Conservation (phyloP, 2,797 vertebrate species). For the Cirrhinus mrigala region DNA sequence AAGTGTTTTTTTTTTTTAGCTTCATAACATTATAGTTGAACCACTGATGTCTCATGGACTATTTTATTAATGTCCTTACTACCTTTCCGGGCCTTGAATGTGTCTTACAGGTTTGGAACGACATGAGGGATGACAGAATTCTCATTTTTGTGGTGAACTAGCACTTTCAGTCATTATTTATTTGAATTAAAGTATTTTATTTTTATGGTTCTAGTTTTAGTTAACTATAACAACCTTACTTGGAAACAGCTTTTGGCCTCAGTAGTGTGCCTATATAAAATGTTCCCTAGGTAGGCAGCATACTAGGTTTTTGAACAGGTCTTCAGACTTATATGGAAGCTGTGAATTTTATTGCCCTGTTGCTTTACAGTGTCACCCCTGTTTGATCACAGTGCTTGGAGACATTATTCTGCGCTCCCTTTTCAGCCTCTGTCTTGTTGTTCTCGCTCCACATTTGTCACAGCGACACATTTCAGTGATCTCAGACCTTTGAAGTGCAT, state of each 20-base stretch:
- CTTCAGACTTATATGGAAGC: neutral
- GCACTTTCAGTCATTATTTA: too few relatives aligned
- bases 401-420: neutral
- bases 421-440: conserved; percentile 4
- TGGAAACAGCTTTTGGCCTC: neutral
- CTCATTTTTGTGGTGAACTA: too few relatives aligned
- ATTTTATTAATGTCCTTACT: too few relatives aligned
- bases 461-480: neutral
- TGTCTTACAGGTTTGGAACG: too few relatives aligned
- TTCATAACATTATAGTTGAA: too few relatives aligned
- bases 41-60: too few relatives aligned
- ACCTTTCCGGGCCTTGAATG: too few relatives aligned
- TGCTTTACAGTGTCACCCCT: neutral
- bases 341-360: neutral
- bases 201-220: neutral
- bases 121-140: too few relatives aligned
- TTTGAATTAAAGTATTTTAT: neutral
- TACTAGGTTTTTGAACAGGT: neutral
- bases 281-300: neutral
- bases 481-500: conserved; percentile 19
- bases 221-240: neutral
- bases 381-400: neutral
- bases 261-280: neutral
- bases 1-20: too few relatives aligned
- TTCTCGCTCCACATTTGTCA: conserved; percentile 7